Evolutionary conservation across 2,888 invertebrate genomes (phyloP).

Genomic region (Conomelus anceps): DNA sequence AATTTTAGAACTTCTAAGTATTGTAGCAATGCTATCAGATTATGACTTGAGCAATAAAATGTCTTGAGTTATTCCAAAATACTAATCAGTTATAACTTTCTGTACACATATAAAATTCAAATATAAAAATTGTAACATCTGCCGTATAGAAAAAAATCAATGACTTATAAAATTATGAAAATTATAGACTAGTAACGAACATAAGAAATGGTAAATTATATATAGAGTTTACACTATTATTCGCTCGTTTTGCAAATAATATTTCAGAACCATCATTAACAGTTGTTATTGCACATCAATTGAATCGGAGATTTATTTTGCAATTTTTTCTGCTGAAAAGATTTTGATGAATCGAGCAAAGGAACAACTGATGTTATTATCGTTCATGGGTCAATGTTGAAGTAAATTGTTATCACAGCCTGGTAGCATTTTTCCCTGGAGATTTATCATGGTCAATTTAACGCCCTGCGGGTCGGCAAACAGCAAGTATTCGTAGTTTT

Average conservation of each 20-base stretch:
- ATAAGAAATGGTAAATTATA: not conserved
- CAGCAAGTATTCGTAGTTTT: not conserved
- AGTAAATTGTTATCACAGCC: conserved; percentile 26
- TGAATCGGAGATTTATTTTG: not conserved
- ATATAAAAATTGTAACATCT: not conserved
- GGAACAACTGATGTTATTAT: not conserved
- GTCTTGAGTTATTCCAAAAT: not conserved
- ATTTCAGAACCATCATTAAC: not conserved
- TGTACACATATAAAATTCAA: not conserved
- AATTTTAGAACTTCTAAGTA: not conserved
- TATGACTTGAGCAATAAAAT: not conserved
- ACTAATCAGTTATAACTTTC: not conserved
- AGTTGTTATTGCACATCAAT: not conserved
- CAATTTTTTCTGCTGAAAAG: not conserved
- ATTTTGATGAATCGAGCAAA: not conserved
- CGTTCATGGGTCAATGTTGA: conserved; percentile 7
- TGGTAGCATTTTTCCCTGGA: conserved; percentile 24
- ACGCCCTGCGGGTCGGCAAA: not conserved
- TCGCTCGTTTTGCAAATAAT: not conserved
- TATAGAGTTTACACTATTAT: not conserved
- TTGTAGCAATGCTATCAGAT: not conserved
- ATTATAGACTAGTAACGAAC: not conserved
- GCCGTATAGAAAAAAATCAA: not conserved
- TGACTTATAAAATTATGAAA: not conserved
- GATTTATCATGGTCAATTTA: conserved; percentile 3